phyloP scores from a whole-genome alignment of 1,140 invertebrate genomes.

The Trachymyrmex septentrionalis region DNA sequence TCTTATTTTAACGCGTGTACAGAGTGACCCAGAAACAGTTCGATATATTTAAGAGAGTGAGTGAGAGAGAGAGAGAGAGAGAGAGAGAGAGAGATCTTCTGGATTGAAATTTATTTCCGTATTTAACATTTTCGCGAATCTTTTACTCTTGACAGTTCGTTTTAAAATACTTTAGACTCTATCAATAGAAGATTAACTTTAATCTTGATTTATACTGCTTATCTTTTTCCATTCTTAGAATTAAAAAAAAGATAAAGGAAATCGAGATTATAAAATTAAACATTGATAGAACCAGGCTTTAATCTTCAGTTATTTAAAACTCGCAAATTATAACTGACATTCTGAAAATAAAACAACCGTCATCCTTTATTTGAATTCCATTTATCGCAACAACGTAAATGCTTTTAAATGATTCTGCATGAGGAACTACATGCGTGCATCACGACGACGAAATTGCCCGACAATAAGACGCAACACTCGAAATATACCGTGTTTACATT shows the following conservation, averaged over 20 bases:
- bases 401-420: neutral
- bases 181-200: no score
- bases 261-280: no score
- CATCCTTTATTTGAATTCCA: neutral
- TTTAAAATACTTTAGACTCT: neutral
- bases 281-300: neutral
- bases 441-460: neutral
- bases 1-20: slow-evolving; percentile 54
- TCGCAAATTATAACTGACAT: neutral
- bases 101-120: neutral
- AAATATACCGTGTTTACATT: slow-evolving; percentile 15
- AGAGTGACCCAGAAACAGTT: slow-evolving; percentile 20
- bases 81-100: neutral
- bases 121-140: neutral
- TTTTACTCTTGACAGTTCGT: neutral
- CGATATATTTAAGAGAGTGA: neutral
- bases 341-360: neutral
- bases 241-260: no score
- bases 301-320: neutral
- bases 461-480: neutral
- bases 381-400: slow-evolving; percentile 17
- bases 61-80: neutral
- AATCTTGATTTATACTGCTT: no score
- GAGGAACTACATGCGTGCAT: neutral
- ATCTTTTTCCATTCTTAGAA: no score